phyloP scores from a whole-genome alignment of 2,888 invertebrate species.

The Pristionchus japonicus region DNA sequence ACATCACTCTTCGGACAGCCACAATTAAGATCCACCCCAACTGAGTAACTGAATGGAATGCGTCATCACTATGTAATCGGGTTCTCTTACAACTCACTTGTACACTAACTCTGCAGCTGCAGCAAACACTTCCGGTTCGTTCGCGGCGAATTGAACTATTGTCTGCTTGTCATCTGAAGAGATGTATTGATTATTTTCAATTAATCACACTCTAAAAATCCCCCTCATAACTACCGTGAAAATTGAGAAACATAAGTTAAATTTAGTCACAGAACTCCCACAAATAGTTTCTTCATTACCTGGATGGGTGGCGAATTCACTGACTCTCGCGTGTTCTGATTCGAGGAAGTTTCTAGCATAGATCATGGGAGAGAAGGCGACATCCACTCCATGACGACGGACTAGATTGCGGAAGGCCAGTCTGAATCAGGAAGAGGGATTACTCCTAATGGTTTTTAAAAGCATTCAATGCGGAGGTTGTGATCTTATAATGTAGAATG shows the following conservation, averaged over 20 bases:
- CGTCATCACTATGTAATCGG: neutral
- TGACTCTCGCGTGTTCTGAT: conserved; percentile 86
- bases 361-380: conserved; percentile 97
- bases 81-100: conserved; percentile 79
- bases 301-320: conserved; percentile 77
- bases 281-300: too few species aligned
- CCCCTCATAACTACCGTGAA: neutral
- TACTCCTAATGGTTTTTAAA: too few species aligned
- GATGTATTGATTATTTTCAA: neutral
- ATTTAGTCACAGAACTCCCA: too few species aligned
- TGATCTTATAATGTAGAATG: neutral
- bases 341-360: conserved; percentile 90
- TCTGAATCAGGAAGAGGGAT: conserved; percentile 77
- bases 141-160: conserved; percentile 95
- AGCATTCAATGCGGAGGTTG: too few species aligned
- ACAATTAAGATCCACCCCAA: conserved; percentile 96
- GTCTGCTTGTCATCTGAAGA: conserved; percentile 85
- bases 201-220: neutral
- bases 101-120: conserved; percentile 88
- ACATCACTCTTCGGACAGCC: conserved; percentile 88
- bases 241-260: too few species aligned
- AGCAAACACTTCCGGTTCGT: conserved; percentile 86
- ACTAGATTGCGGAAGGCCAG: conserved; percentile 86
- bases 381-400: conserved; percentile 86
- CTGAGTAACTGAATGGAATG: conserved; percentile 81